Evolutionary conservation across 2,888 invertebrate genomes (phyloP), one percentile per base, ranked within the genome.

Genomic region (Drosophila algonquin): DNA sequence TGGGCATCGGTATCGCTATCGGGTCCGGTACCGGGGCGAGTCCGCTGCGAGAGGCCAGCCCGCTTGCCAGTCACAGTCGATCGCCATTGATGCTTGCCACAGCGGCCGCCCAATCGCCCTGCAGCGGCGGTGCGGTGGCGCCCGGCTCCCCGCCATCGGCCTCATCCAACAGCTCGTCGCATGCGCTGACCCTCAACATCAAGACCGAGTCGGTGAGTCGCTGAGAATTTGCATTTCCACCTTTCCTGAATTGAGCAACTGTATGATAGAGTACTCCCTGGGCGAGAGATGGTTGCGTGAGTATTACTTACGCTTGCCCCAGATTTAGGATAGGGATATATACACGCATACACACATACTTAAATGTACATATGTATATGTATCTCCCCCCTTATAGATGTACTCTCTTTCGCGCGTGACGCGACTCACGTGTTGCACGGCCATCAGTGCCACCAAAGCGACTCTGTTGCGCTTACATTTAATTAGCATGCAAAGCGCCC

Each of bases 161-260:
- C 47, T 70, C 77, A 59, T 71, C 80, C 24, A 74, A 79, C 78
- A 67, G 84, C 45, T 76, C 86, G 48, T 79, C 84, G 57, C 80
- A 87, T 73, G 86, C 81, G 63, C 69, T 83, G 81, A 83, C 90
- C 71, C 85, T 90, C 76, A 90, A 90, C 82, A 90, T 90, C 50
- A 90, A 90, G 79, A 90, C 90, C 71, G 90, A 90, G 90, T 86
- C 90, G 90, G 90, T 90, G 85, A 90, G 90, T 90, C 71, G 83
- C 77, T 51, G 50, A 60, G 35, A 65, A 61, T 35, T 30, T 62
- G 21, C 24, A 52, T 52, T 59, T 70, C 18, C 64, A 63, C 63
- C 59, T 57, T 56, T 56, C 61, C 52, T 53, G 65, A 61, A 56
- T 82, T 77, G 88, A 91, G 76, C 81, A 79, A 81, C 79, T 73